Conservation (phyloP, 2,113 vertebrate genomes). For the Vulpes lagopus region DNA sequence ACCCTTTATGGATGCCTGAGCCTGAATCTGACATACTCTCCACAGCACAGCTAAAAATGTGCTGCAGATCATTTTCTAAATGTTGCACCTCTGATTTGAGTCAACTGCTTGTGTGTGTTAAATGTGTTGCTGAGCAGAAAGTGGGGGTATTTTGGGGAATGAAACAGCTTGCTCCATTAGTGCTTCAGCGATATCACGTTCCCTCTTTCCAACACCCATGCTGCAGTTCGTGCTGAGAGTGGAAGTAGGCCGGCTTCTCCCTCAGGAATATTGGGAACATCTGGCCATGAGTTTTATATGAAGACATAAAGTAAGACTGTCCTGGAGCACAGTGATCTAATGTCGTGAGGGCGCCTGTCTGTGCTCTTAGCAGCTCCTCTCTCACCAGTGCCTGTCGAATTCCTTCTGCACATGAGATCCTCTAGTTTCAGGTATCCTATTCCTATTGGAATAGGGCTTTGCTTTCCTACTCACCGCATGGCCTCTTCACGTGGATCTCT, state of each 20-base stretch:
- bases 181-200: not conserved
- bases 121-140: not conserved
- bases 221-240: not conserved
- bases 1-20: not conserved
- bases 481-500: not conserved
- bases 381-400: not conserved
- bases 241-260: not conserved
- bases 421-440: not conserved
- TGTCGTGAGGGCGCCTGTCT: not conserved
- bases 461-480: not conserved
- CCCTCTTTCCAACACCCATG: not conserved
- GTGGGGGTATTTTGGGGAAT: not conserved
- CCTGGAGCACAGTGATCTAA: not conserved
- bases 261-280: not conserved
- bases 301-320: not conserved
- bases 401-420: not conserved
- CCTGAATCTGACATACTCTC: not conserved
- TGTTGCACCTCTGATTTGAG: not conserved
- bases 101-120: not conserved
- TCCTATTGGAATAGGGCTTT: not conserved
- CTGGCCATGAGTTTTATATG: not conserved
- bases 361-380: not conserved
- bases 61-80: not conserved
- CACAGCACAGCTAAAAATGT: not conserved
- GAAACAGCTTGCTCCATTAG: not conserved